Evolutionary conservation across 2,113 vertebrate species (phyloP), one percentile per base, ranked within the genome.

Genomic region (Cololabis saira): DNA sequence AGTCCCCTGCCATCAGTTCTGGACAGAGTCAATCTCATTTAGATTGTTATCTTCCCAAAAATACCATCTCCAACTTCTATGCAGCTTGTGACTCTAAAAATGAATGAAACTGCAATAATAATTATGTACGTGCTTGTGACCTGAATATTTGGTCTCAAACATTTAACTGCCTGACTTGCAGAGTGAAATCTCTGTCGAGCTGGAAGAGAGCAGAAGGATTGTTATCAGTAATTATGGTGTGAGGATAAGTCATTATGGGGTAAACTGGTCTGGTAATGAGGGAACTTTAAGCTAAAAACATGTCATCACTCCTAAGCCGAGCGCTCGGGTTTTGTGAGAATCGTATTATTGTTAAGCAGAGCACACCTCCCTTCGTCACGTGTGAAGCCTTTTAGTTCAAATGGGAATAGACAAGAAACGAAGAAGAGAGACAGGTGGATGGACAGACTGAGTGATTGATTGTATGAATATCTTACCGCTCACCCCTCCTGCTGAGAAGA

Each of bases 251-350:
- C 81, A 84, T 87, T 81, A 86, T 33, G 53, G 58, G 54, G 21
- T 69, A 62, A 87, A 78, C 52, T 74, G 74, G 70, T 71, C 61
- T 70, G 71, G 41, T 90, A 90, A 91, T 90, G 89, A 90, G 78
- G 59, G 71, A 55, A 64, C 66, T 78, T 80, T 68, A 74, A 78
- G 74, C 63, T 61, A 74, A 84, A 81, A 85, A 67, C 71, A 78
- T 70, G 50, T 60, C 67, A 82, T 88, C 42, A 58, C 56, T 87
- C 84, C 73, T 57, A 48, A 83, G 67, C 62, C 85, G 90, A 90
- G 76, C 83, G 76, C 84, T 74, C 80, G 85, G 87, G 89, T 84
- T 57, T 24, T 37, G 54, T 70, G 81, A 63, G 68, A 74, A 69
- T 68, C 86, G 81, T 83, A 85, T 77, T 78, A 73, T 47, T 59